Evolutionary conservation across 35 echinoderm and acorn worm species (phyloP).

Genomic region (Acanthaster planci): DNA sequence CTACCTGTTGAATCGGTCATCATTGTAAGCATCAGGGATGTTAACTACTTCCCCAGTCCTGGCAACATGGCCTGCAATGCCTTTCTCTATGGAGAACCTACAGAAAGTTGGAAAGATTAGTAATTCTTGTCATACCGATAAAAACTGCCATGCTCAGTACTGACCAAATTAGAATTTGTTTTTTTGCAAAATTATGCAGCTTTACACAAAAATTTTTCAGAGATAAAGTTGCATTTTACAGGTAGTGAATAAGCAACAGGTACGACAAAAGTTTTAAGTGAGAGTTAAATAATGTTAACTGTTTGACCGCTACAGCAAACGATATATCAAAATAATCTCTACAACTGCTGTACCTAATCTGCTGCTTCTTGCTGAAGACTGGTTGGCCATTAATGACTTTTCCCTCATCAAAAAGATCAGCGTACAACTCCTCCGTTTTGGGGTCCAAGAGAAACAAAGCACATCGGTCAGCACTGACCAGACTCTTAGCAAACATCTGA

Average conservation of each 20-base stretch:
- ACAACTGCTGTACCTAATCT: constrained; percentile 67
- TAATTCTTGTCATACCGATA: background rate
- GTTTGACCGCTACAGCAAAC: too few relatives aligned
- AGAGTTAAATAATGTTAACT: too few relatives aligned
- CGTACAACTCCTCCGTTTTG: constrained; percentile 77
- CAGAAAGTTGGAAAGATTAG: background rate
- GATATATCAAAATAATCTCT: too few relatives aligned
- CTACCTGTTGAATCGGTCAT: constrained; percentile 96
- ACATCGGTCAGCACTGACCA: constrained; percentile 90
- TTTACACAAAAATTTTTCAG: too few relatives aligned
- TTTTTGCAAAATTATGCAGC: background rate
- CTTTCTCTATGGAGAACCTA: constrained; percentile 88
- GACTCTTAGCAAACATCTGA: constrained; percentile 95
- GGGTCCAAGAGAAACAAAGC: constrained; percentile 82
- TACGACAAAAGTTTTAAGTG: too few relatives aligned
- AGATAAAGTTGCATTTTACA: background rate
- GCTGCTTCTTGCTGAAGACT: constrained; percentile 82
- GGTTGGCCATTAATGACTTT: constrained; percentile 70
- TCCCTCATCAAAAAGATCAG: constrained; percentile 97
- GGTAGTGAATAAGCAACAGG: too few relatives aligned
- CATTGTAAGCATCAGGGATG: constrained; percentile 94
- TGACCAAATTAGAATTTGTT: background rate
- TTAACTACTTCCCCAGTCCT: constrained; percentile 93
- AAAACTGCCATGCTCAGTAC: background rate
- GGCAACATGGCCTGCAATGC: constrained; percentile 92